These are phyloP conservation scores for Drosophila neonasuta DNA, from an alignment of 2,888 invertebrate species.

Conservation along the genomic window DNA sequence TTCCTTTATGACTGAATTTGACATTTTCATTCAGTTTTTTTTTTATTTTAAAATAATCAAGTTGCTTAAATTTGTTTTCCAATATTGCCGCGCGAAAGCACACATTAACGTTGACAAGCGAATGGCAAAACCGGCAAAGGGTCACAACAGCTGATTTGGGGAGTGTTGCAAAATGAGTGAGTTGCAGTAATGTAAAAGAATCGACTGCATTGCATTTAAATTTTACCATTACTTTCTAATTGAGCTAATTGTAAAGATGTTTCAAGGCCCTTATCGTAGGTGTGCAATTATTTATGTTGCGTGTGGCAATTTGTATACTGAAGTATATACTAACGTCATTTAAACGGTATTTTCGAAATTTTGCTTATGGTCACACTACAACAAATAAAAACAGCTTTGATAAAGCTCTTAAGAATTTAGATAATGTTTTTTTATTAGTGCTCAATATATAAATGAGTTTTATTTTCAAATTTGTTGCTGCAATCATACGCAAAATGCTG, in stretches of 20 bases:
- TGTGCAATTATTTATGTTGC: too few relatives aligned
- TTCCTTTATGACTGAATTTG: constrained; percentile 77
- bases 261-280: too few relatives aligned
- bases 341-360: too few relatives aligned
- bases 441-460: constrained; percentile 83
- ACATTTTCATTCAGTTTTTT: constrained; percentile 32
- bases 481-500: constrained; percentile 85
- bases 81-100: constrained; percentile 48
- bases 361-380: constrained; percentile 10
- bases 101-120: constrained; percentile 30
- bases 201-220: constrained; percentile 8
- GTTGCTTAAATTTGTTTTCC: constrained; percentile 24
- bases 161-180: constrained; percentile 41
- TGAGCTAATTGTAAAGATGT: background rate
- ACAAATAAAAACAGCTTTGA: too few relatives aligned
- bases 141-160: constrained; percentile 15
- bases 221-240: background rate
- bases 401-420: background rate
- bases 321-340: too few relatives aligned
- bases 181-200: background rate
- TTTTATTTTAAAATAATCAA: background rate
- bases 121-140: constrained; percentile 27
- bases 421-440: constrained; percentile 28
- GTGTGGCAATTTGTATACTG: too few relatives aligned
- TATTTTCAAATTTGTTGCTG: constrained; percentile 84